phyloP scores from a whole-genome alignment of 2,113 vertebrate genomes.

The Notothenia rossii region DNA sequence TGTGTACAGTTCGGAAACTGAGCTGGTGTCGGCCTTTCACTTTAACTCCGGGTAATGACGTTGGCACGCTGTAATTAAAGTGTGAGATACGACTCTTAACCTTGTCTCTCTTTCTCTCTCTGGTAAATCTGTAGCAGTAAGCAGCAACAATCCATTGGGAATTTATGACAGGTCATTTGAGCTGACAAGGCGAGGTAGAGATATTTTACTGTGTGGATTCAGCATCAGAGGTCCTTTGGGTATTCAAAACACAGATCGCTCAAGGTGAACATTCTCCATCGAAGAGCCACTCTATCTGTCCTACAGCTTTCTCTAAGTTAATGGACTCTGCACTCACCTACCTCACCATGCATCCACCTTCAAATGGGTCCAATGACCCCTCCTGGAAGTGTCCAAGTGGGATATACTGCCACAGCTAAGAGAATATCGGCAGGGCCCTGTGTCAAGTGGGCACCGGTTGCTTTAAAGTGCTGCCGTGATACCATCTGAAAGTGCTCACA shows the following conservation, averaged over 20 bases:
- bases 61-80: slow-evolving; percentile 52
- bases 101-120: slow-evolving; percentile 36
- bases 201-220: slow-evolving; percentile 50
- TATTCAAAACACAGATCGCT: neutral
- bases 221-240: slow-evolving; percentile 34
- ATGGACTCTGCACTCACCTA: slow-evolving; percentile 42
- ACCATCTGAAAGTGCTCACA: slow-evolving; percentile 22
- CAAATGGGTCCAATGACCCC: slow-evolving; percentile 30
- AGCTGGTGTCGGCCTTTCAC: slow-evolving; percentile 45
- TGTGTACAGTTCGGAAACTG: slow-evolving; percentile 12
- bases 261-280: slow-evolving; percentile 60
- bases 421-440: neutral
- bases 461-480: neutral
- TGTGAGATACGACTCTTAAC: slow-evolving; percentile 41
- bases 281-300: slow-evolving; percentile 24
- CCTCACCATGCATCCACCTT: slow-evolving; percentile 30
- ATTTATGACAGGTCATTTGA: slow-evolving; percentile 53
- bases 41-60: slow-evolving; percentile 35
- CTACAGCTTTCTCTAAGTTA: slow-evolving; percentile 29
- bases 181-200: slow-evolving; percentile 38
- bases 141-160: slow-evolving; percentile 43
- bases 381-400: neutral
- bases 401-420: slow-evolving; percentile 11
- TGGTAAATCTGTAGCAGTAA: slow-evolving; percentile 56
- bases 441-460: slow-evolving; percentile 24